Conservation (phyloP, 2,113 vertebrate species). For the Tricholaema leucomelas region DNA sequence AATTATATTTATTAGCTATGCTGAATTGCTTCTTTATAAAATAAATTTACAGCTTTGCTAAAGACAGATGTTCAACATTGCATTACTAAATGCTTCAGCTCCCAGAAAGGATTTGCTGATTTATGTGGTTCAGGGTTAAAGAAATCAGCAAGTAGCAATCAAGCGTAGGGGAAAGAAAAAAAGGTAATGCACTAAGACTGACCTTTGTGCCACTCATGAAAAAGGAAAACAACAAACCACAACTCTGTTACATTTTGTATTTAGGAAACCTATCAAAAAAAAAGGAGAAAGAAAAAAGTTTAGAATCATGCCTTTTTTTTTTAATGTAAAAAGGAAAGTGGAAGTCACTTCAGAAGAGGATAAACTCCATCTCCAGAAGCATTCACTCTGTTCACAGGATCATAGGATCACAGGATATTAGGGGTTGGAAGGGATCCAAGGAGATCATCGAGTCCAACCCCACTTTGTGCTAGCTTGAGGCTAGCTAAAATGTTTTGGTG, state of each 20-base stretch:
- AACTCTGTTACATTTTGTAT: background rate
- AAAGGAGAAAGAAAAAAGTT: background rate
- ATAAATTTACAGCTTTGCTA: slow-evolving; percentile 53
- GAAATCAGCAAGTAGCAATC: slow-evolving; percentile 39
- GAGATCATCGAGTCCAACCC: no score
- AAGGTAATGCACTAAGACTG: background rate
- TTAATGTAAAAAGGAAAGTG: background rate
- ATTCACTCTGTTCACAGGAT: background rate
- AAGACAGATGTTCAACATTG: slow-evolving; percentile 51
- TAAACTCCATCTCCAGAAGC: background rate
- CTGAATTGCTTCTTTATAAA: slow-evolving; percentile 47
- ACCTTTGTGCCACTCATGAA: background rate
- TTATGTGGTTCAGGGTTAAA: slow-evolving; percentile 37
- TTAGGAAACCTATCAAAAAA: background rate
- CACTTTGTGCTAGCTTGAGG: no score
- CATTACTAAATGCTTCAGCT: slow-evolving; percentile 25
- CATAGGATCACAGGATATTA: no score
- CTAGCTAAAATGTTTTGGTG: no score
- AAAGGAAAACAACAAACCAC: background rate
- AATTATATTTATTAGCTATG: slow-evolving; percentile 53
- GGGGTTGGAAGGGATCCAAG: no score
- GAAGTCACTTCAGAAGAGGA: background rate
- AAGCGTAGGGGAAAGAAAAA: slow-evolving; percentile 12
- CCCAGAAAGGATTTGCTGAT: slow-evolving; percentile 41
- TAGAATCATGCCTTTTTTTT: background rate